These are phyloP conservation scores for Oxygymnocypris stewartii DNA, from an alignment of 2,113 vertebrate species.

Conservation along the genomic window DNA sequence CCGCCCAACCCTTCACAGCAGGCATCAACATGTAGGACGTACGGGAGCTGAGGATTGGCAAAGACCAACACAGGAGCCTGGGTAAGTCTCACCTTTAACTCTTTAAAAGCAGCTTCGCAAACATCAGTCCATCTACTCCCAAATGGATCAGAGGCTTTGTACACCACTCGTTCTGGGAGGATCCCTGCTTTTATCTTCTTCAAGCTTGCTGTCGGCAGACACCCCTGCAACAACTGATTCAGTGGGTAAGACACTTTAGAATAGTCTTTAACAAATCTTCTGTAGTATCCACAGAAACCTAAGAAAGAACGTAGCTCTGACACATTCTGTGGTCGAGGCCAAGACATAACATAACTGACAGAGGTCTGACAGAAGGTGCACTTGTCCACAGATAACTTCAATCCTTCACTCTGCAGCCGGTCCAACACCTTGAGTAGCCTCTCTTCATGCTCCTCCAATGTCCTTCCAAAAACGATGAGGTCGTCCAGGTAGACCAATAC, in stretches of 20 bases:
- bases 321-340: background rate
- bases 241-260: background rate
- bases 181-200: background rate
- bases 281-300: background rate
- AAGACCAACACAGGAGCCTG: no score
- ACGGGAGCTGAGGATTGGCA: no score
- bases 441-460: no score
- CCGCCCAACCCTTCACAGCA: no score
- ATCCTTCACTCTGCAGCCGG: no score
- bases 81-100: slow-evolving; percentile 3
- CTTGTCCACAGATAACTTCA: no score
- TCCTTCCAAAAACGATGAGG: no score
- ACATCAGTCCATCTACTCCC: slow-evolving; percentile 11
- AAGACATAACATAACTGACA: no score
- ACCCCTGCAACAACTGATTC: background rate
- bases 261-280: background rate
- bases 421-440: no score
- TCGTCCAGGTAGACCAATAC: no score
- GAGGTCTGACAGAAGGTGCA: no score
- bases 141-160: background rate
- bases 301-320: background rate
- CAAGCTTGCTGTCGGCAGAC: background rate
- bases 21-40: no score
- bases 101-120: slow-evolving; percentile 5
- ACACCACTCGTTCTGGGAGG: background rate